phyloP scores from a whole-genome alignment of 92 coral and sea anemone species.

The Zoanthus solanderi region DNA sequence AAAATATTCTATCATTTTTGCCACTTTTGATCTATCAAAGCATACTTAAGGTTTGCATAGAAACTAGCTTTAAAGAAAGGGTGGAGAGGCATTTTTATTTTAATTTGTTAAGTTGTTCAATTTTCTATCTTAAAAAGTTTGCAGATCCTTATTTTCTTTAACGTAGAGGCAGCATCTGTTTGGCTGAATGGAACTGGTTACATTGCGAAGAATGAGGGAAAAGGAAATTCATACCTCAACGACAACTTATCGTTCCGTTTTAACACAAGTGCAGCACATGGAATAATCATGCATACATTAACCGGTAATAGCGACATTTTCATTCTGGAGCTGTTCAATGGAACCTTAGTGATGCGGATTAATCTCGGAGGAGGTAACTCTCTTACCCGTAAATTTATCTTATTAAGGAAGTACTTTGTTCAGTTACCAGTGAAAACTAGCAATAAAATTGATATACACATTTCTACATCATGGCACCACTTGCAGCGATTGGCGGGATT shows the following conservation, averaged over 20 bases:
- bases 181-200: conserved; percentile 44
- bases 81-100: no score
- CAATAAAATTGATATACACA: no score
- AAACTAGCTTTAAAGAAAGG: no score
- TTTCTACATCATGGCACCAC: no score
- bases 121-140: no score
- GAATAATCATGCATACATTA: conserved; percentile 14
- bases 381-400: background rate
- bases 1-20: no score
- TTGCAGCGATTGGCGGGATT: no score
- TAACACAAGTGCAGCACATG: background rate
- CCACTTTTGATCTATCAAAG: no score
- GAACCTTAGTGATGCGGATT: background rate
- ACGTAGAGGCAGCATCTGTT: conserved; percentile 36
- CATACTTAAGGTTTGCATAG: no score
- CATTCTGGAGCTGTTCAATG: conserved; percentile 15
- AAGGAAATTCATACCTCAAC: background rate
- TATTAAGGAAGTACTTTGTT: no score
- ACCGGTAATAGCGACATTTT: conserved; percentile 12
- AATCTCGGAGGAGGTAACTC: conserved; percentile 29
- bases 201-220: background rate
- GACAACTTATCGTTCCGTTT: conserved; percentile 34
- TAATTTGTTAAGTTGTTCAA: no score
- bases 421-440: no score
- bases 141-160: background rate